Conservation (phyloP, 2,888 invertebrate genomes). For the Drosophila robusta region DNA sequence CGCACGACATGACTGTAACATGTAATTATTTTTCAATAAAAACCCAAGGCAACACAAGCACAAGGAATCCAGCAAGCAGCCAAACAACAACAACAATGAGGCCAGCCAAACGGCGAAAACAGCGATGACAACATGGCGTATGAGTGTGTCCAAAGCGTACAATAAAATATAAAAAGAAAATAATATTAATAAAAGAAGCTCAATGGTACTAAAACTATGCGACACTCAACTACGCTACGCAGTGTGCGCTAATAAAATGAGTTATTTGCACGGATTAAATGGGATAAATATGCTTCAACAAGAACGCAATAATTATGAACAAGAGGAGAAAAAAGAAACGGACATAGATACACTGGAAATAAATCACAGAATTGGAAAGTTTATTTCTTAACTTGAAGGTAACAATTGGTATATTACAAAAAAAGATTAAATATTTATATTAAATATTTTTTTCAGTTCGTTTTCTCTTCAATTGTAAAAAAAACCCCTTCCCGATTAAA, state of each 20-base stretch:
- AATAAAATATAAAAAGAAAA: slow-evolving; percentile 31
- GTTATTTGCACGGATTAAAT: neutral
- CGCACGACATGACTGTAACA: slow-evolving; percentile 80
- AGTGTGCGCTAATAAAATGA: too few relatives aligned
- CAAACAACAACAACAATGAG: slow-evolving; percentile 35
- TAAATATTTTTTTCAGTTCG: too few relatives aligned
- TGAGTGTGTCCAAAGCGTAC: slow-evolving; percentile 66
- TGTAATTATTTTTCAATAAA: slow-evolving; percentile 79
- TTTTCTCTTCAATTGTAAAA: too few relatives aligned
- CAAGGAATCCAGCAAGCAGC: slow-evolving; percentile 44
- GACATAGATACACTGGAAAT: neutral
- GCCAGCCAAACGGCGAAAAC: slow-evolving; percentile 51
- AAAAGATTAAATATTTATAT: too few relatives aligned
- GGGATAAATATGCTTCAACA: neutral
- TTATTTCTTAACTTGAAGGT: too few relatives aligned
- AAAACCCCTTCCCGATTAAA: too few relatives aligned
- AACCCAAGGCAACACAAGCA: slow-evolving; percentile 69
- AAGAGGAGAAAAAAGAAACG: neutral
- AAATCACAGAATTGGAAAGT: neutral
- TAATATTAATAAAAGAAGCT: slow-evolving; percentile 17
- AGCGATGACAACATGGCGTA: slow-evolving; percentile 75
- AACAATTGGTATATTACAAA: neutral
- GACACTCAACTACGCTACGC: slow-evolving; percentile 37
- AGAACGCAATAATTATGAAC: neutral
- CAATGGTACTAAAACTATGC: neutral